Conservation (phyloP, 2,113 vertebrate species). For the Rhineura floridana region DNA sequence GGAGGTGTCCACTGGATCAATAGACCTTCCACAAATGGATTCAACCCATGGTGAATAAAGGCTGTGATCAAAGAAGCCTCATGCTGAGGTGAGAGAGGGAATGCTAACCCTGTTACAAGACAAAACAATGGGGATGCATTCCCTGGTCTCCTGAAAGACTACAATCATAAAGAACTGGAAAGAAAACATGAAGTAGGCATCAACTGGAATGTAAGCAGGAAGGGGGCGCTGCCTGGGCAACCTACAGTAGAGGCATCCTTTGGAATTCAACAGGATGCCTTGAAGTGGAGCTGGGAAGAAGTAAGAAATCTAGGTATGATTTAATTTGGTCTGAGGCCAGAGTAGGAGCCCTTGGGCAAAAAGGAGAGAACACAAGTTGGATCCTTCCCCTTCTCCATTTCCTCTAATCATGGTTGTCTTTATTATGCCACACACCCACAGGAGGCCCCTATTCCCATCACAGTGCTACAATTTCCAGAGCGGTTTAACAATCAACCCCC, state of each 20-base stretch:
- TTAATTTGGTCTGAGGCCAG: not conserved
- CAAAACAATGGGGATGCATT: not conserved
- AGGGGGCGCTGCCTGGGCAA: not conserved
- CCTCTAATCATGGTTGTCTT: accelerated
- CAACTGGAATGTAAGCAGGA: not conserved
- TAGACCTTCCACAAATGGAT: no score
- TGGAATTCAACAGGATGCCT: not conserved
- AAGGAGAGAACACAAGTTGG: no score
- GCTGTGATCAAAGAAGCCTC: not conserved
- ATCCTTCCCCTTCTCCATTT: not conserved
- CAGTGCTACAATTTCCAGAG: no score
- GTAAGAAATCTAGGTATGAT: not conserved
- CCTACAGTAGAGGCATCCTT: not conserved
- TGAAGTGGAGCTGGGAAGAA: not conserved
- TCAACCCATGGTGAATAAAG: not conserved
- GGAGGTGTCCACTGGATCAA: no score
- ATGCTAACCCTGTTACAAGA: not conserved
- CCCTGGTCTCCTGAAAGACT: not conserved
- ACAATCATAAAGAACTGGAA: not conserved
- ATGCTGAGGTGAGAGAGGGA: not conserved
- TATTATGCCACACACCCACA: no score
- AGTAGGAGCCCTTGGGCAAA: not conserved
- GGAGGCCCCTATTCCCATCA: no score
- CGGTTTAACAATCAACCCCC: no score
- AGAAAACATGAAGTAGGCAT: not conserved